Evolutionary conservation across 2,797 vertebrate genomes (phyloP).

Genomic region (Heliangelus exortis): DNA sequence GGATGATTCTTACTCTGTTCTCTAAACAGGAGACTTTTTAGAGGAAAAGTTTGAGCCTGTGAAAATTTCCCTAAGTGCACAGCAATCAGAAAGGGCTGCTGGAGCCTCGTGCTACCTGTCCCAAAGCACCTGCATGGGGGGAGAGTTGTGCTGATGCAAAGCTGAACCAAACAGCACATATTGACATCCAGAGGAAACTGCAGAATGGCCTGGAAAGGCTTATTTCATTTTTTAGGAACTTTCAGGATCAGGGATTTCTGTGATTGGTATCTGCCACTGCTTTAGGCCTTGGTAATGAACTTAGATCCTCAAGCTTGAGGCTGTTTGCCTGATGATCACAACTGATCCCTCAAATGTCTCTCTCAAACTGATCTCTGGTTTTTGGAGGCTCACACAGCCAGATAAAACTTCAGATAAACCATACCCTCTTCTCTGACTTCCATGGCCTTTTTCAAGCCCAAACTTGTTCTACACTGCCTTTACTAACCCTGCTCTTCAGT

Average conservation of each 20-base stretch:
- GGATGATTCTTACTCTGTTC: conserved; percentile 1
- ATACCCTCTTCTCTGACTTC: neutral
- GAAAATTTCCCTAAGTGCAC: neutral
- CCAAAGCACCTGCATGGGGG: neutral
- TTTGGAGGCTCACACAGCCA: neutral
- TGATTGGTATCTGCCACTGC: neutral
- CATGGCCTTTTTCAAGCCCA: neutral
- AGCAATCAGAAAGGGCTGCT: neutral
- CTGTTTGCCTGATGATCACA: neutral
- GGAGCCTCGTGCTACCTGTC: neutral
- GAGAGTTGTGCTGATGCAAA: neutral
- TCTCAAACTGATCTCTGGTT: neutral
- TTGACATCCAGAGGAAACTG: neutral
- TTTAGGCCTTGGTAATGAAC: neutral
- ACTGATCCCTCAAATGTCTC: neutral
- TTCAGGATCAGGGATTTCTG: neutral
- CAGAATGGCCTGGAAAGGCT: neutral
- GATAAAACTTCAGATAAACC: neutral
- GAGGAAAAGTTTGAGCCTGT: conserved; percentile 34
- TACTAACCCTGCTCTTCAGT: neutral
- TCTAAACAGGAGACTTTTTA: conserved; percentile 8
- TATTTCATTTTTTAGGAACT: neutral
- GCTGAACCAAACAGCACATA: neutral
- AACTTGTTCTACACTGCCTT: neutral
- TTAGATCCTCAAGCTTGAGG: neutral